Percentiles rank a stretch among this genome's conserved stretches.
These are phyloP conservation scores for Sceloporus undulatus DNA, from an alignment of 2,113 vertebrate species.

Conservation along the genomic window DNA sequence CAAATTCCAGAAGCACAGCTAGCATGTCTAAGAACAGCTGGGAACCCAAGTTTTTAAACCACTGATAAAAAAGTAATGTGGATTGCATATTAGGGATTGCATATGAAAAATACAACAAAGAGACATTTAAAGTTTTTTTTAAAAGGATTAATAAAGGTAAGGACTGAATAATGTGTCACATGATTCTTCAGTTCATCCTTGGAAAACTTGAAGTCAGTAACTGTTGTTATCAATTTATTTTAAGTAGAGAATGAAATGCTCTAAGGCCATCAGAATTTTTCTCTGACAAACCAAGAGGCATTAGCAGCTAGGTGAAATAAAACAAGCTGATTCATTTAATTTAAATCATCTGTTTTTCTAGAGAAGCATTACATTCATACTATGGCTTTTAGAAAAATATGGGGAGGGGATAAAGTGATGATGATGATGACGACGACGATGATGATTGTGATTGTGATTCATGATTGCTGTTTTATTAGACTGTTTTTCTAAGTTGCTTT, in stretches of 20 bases:
- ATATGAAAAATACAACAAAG: not conserved
- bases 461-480: not conserved
- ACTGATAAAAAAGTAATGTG: not conserved
- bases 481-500: not conserved
- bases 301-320: not conserved
- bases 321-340: not conserved
- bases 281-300: not conserved
- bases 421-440: not conserved
- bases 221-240: conserved; percentile 3
- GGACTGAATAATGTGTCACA: not conserved
- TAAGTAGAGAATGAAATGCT: not conserved
- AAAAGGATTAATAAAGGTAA: not conserved
- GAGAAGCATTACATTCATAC: not conserved
- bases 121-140: not conserved
- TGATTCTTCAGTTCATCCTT: not conserved
- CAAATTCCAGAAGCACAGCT: not conserved
- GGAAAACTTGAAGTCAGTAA: not conserved
- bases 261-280: not conserved
- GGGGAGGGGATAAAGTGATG: not conserved
- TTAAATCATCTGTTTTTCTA: too few species aligned
- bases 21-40: not conserved
- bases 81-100: not conserved
- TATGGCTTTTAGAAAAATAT: not conserved
- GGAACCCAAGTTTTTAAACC: not conserved
- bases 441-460: not conserved